phyloP scores from a whole-genome alignment of 2,113 vertebrate genomes.

The Gopherus flavomarginatus region DNA sequence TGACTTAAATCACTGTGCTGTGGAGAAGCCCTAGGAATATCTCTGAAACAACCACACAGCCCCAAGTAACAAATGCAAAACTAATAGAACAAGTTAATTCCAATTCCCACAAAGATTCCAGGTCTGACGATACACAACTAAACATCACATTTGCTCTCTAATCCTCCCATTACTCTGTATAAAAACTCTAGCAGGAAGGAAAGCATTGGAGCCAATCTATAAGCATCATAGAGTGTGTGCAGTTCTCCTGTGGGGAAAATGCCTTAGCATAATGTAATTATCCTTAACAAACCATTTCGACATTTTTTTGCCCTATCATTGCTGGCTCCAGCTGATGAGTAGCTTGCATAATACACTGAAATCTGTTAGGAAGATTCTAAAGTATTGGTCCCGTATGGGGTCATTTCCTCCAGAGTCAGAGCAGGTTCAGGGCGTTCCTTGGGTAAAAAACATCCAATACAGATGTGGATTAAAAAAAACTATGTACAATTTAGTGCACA shows the following conservation, averaged over 20 bases:
- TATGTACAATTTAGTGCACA: not conserved
- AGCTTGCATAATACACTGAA: not conserved
- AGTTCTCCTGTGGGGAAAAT: not conserved
- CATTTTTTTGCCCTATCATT: not conserved
- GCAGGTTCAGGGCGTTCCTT: not conserved
- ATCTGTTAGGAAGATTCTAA: not conserved
- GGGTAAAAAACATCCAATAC: not conserved
- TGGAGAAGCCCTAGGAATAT: no score
- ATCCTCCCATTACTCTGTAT: fast-evolving
- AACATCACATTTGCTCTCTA: not conserved
- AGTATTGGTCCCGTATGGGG: not conserved
- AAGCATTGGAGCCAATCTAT: fast-evolving
- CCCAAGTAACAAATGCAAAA: not conserved
- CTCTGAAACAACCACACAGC: not conserved
- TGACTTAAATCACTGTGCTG: no score
- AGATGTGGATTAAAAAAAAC: not conserved
- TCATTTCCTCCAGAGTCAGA: not conserved
- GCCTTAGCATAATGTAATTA: not conserved
- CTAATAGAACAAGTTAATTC: not conserved
- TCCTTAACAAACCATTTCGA: not conserved
- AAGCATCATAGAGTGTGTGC: not conserved
- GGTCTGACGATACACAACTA: not conserved
- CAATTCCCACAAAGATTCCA: not conserved
- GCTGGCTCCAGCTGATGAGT: not conserved
- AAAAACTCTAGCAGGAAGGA: not conserved